Percentiles rank a stretch among this genome's conserved stretches.
Evolutionary conservation across 1,140 invertebrate genomes (phyloP).

Genomic region (Drosophila nannoptera): DNA sequence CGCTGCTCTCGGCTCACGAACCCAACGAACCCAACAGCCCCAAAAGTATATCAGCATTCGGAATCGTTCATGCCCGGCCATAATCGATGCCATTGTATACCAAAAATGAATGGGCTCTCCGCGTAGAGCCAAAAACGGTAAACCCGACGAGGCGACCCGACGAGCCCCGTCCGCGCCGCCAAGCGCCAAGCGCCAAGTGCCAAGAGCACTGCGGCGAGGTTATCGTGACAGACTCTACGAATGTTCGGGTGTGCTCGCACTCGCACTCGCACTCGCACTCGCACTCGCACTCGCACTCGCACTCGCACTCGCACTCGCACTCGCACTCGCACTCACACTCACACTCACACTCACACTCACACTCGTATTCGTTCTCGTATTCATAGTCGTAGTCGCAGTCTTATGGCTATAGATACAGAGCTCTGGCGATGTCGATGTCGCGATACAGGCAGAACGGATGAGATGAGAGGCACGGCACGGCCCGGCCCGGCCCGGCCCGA

Average conservation of each 20-base stretch:
- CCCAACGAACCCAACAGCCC: constrained; percentile 14
- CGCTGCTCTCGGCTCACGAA: constrained; percentile 29
- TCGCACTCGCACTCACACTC: not conserved
- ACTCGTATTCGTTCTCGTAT: not conserved
- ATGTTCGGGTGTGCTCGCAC: constrained; percentile 17
- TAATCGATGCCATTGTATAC: constrained; percentile 70
- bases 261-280: not conserved
- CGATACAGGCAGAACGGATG: constrained; percentile 37
- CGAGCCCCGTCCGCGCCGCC: constrained; percentile 13
- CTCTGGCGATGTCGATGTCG: constrained; percentile 9
- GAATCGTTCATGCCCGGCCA: constrained; percentile 29
- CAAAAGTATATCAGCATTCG: constrained; percentile 26
- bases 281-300: not conserved
- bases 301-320: not conserved
- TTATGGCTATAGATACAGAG: constrained; percentile 44
- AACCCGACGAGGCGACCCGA: constrained; percentile 16
- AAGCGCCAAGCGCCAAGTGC: constrained; percentile 1
- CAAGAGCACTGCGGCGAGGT: constrained; percentile 20
- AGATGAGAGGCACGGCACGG: not conserved
- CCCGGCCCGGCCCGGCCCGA: not conserved
- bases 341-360: not conserved
- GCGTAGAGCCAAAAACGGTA: constrained; percentile 51
- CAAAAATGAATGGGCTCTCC: constrained; percentile 51
- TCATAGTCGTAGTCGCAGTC: not conserved
- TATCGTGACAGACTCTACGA: constrained; percentile 48